These are phyloP conservation scores for Neolamprologus modestus DNA, from an alignment of 2,113 vertebrate species.

Conservation along the genomic window DNA sequence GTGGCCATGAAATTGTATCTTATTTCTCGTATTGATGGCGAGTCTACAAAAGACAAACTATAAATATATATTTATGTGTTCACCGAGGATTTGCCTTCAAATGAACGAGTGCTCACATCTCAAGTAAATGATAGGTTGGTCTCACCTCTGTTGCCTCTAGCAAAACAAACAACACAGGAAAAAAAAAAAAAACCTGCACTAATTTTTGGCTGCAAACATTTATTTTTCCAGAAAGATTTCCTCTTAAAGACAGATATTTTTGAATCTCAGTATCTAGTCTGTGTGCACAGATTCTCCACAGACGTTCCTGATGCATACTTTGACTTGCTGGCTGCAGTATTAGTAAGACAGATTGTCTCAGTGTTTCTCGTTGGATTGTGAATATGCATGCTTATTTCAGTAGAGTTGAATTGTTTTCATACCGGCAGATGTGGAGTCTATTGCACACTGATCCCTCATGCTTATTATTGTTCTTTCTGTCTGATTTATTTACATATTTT, in stretches of 20 bases:
- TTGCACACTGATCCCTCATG: background rate
- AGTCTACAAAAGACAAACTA: background rate
- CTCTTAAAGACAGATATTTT: background rate
- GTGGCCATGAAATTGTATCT: background rate
- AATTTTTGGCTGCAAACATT: constrained; percentile 8
- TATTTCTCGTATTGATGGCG: background rate
- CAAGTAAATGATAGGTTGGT: constrained; percentile 4
- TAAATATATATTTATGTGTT: constrained; percentile 40
- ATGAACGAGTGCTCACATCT: constrained; percentile 3
- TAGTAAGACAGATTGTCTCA: background rate
- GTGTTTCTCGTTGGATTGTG: background rate
- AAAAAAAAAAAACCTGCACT: background rate
- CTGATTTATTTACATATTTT: background rate
- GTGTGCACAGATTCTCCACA: background rate
- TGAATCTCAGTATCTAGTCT: background rate
- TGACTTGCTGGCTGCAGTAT: background rate
- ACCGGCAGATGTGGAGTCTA: background rate
- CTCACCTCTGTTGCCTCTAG: constrained; percentile 51
- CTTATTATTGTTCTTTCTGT: background rate
- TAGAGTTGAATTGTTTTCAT: background rate
- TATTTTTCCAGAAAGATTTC: background rate
- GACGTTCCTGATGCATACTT: background rate
- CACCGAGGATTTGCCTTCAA: constrained; percentile 64
- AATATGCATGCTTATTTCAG: constrained; percentile 18
- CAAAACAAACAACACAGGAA: background rate